A percentile compares a stretch with the other conserved stretches of the same genome.
These are phyloP conservation scores for Protaetia brevitarsis DNA, from an alignment of 1,140 invertebrate genomes.

Conservation along the genomic window DNA sequence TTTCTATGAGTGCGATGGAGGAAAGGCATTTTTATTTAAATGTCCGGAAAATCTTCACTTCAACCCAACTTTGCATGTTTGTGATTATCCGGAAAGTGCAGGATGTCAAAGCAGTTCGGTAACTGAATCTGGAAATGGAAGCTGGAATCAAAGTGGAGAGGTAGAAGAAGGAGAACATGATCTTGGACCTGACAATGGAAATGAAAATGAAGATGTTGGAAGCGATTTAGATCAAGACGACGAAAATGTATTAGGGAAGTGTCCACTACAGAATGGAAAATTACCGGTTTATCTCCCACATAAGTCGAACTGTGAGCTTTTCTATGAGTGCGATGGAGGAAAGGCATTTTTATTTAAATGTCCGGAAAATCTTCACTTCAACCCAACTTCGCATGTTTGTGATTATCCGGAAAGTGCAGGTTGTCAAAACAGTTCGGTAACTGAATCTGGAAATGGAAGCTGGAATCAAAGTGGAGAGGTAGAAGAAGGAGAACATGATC, in stretches of 20 bases:
- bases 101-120: neutral
- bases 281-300: conserved; percentile 43
- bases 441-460: too few species aligned
- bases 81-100: neutral
- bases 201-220: too few species aligned
- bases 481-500: neutral
- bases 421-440: neutral
- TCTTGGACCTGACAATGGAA: too few species aligned
- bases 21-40: conserved; percentile 47
- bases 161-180: neutral
- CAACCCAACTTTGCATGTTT: conserved; percentile 46
- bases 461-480: neutral
- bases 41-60: conserved; percentile 53
- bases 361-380: conserved; percentile 50
- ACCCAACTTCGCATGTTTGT: conserved; percentile 43
- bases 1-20: conserved; percentile 57
- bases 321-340: conserved; percentile 56
- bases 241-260: neutral
- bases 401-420: neutral
- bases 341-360: conserved; percentile 51
- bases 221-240: too few species aligned
- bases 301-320: conserved; percentile 51
- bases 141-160: neutral
- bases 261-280: neutral
- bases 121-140: too few species aligned